Evolutionary conservation across 2,797 vertebrate species (phyloP), one percentile per base, ranked within the genome.

Genomic region (Schizothorax lantsangensis): DNA sequence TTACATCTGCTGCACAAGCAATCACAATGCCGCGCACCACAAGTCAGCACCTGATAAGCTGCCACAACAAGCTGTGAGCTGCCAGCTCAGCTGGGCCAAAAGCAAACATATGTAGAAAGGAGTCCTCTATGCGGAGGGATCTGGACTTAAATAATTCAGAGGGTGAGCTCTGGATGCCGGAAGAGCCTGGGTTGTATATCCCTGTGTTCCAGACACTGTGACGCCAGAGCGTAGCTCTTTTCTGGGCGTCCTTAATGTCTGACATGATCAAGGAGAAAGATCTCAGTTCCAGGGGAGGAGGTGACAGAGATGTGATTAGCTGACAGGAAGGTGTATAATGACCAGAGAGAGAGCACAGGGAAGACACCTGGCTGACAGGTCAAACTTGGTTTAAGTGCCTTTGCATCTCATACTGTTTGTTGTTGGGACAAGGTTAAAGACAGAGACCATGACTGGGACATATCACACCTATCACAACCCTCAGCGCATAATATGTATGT

Each of bases 251-350:
- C 33, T 43, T 79, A 79, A 73, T 59, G 74, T 83, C 47, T 33
- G 66, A 83, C 79, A 85, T 73, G 86, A 84, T 80, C 86, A 89
- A 85, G 88, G 86, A 85, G 86, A 89, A 86, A 88, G 84, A 78
- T 82, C 85, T 85, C 74, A 47, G 73, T 85, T 85, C 79, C 72
- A 59, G 66, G 59, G 83, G 30, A 71, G 45, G 59, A 83, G 54
- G 69, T 62, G 80, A 87, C 47, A 79, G 78, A 83, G 62, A 85
- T 62, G 59, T 85, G 77, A 88, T 81, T 68, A 79, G 81, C 77
- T 80, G 66, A 80, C 72, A 66, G 80, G 62, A 79, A 47, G 30
- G 21, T 84, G 86, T 79, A 47, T 85, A 85, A 52, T 85, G 40
- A 71, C 47, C 8, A 14, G 38, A 26, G 75, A 80, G 26, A 81